Conservation (phyloP, 2,113 vertebrate species). For the Ictalurus furcatus region DNA sequence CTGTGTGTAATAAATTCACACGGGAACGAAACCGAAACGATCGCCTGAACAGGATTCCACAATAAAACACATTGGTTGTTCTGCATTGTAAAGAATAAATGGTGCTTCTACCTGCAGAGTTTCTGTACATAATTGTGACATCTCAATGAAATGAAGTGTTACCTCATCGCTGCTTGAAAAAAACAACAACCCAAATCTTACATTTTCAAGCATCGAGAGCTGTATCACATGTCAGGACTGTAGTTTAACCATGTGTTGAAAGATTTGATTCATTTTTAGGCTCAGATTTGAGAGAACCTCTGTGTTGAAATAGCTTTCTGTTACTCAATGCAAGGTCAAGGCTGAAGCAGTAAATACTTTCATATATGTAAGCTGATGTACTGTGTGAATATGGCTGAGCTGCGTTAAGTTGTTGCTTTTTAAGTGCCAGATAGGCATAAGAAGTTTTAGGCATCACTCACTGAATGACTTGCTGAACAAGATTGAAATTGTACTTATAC, state of each 20-base stretch:
- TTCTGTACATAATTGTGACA: not conserved
- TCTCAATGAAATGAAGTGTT: slow-evolving; percentile 8
- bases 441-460: not conserved
- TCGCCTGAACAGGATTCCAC: not conserved
- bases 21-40: not conserved
- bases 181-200: not conserved
- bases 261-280: slow-evolving; percentile 1
- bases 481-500: not conserved
- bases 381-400: slow-evolving; percentile 8
- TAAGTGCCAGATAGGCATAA: not conserved
- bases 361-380: slow-evolving; percentile 18
- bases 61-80: not conserved
- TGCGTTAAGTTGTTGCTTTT: slow-evolving; percentile 1
- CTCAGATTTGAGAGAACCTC: slow-evolving; percentile 17
- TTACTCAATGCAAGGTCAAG: slow-evolving; percentile 13
- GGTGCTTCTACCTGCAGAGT: slow-evolving; percentile 9
- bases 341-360: slow-evolving; percentile 21
- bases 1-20: slow-evolving; percentile 9
- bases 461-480: slow-evolving; percentile 24
- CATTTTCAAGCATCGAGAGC: not conserved
- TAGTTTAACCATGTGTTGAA: slow-evolving; percentile 13
- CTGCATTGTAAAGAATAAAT: slow-evolving; percentile 28
- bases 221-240: not conserved
- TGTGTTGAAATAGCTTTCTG: not conserved
- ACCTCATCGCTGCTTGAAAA: slow-evolving; percentile 25